Evolutionary conservation across 2,113 vertebrate species (phyloP), one percentile per base, ranked within the genome.

Genomic region (Nettapus auritus): DNA sequence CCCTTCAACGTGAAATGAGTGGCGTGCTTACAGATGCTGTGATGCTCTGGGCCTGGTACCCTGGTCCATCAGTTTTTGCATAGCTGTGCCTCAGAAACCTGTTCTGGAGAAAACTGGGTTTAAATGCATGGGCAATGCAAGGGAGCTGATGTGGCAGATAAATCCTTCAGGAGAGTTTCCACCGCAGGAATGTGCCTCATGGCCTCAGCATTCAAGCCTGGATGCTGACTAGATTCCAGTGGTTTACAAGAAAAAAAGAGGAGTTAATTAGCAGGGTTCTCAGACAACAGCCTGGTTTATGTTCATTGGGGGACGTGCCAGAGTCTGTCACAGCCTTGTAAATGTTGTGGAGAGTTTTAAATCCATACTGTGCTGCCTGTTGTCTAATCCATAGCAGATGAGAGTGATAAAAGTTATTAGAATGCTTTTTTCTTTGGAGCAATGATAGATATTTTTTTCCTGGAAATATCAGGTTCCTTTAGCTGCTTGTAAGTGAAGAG

Each of bases 211-310:
- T 84, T 76, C 0, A 0, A 53, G 74, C 38, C 48, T 70, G 52
- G 64, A 56, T 2, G 7, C 81, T 84, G 64, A 78, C 66, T 88
- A 66, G 57, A 91, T 87, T 94, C 62, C 70, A 66, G 74, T 63
- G 53, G 25, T 71, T 82, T 60, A 66, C 73, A 92, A 79, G 73
- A 62, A 67, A 18, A 18, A 12, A 29, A 3, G 25, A 31, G 33
- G 40, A 70, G 68, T 84, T 95, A 25, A 31, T 91, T 89, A 84
- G 74, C 81, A 73, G 59, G 50, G 22, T 89, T 91, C 67, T 82
- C 81, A 85, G 78, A 73, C 57, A 76, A 56, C 84, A 87, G 78
- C 69, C 82, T 87, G 70, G 74, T 87, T 93, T 79, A 29, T 36
- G 40, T 92, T 87, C 78, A 84, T 5, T 1, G 1, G 34, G 42